Conservation (phyloP, 2,888 invertebrate genomes). For the Chrysolina haemoptera region DNA sequence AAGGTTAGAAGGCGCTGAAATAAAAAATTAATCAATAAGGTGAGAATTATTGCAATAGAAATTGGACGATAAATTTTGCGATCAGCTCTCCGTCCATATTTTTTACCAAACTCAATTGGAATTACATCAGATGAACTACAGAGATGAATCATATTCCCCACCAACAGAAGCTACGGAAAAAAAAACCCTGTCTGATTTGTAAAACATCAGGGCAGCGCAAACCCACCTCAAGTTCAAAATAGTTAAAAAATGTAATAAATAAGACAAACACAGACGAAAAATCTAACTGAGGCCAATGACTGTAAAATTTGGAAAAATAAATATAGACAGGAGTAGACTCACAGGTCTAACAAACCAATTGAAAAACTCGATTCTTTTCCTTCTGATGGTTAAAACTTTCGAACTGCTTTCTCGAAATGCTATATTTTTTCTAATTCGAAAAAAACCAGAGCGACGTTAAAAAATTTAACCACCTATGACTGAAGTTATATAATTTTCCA, state of each 20-base stretch:
- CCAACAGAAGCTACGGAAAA: background rate
- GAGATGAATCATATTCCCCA: background rate
- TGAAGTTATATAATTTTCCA: background rate
- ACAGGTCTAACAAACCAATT: too few relatives aligned
- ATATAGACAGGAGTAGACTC: background rate
- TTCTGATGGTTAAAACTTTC: too few relatives aligned
- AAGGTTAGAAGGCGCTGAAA: too few relatives aligned
- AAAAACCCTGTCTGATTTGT: background rate
- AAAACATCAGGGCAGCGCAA: background rate
- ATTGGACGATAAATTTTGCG: too few relatives aligned
- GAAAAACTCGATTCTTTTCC: too few relatives aligned
- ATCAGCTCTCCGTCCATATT: too few relatives aligned
- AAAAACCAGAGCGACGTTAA: background rate
- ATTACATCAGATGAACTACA: slow-evolving; percentile 1
- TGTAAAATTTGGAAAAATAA: background rate
- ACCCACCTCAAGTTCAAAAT: background rate
- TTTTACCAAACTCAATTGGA: background rate
- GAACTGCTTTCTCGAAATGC: background rate
- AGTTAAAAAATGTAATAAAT: slow-evolving; percentile 11
- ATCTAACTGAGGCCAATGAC: slow-evolving; percentile 6
- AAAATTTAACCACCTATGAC: background rate
- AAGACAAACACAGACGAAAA: slow-evolving; percentile 12
- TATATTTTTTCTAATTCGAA: background rate
- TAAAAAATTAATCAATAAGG: too few relatives aligned
- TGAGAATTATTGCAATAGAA: too few relatives aligned